Evolutionary conservation across 1,140 invertebrate species (phyloP).

Genomic region (Pseudomyrmex sp.): DNA sequence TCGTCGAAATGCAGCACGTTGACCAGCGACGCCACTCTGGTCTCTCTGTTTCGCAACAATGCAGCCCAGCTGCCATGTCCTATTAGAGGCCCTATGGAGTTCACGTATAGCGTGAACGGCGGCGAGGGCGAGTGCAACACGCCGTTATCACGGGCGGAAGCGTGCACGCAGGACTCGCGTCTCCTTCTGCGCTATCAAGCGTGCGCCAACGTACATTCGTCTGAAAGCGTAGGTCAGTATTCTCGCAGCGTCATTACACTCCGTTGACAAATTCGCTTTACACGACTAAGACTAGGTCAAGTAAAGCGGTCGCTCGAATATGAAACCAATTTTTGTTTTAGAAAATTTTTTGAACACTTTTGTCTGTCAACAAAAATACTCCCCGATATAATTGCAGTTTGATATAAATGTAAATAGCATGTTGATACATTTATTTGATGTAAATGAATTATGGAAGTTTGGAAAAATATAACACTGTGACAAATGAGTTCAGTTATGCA

Average conservation of each 20-base stretch:
- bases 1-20: constrained; percentile 84
- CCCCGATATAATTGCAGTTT: no score
- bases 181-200: constrained; percentile 93
- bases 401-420: no score
- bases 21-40: constrained; percentile 86
- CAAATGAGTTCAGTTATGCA: no score
- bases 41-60: constrained; percentile 87
- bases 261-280: constrained; percentile 16
- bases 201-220: constrained; percentile 92
- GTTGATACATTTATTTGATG: no score
- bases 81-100: constrained; percentile 86
- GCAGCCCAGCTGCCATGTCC: constrained; percentile 86
- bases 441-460: no score
- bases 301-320: neutral
- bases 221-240: constrained; percentile 88
- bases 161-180: constrained; percentile 92
- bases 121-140: constrained; percentile 88
- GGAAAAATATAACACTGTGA: no score
- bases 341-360: no score
- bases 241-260: constrained; percentile 2
- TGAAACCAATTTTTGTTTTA: neutral
- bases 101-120: constrained; percentile 88
- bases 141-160: constrained; percentile 91
- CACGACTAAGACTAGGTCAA: neutral
- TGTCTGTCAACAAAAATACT: no score